Evolutionary conservation across 2,797 vertebrate species (phyloP).

Genomic region (Halcyon leucocephala): DNA sequence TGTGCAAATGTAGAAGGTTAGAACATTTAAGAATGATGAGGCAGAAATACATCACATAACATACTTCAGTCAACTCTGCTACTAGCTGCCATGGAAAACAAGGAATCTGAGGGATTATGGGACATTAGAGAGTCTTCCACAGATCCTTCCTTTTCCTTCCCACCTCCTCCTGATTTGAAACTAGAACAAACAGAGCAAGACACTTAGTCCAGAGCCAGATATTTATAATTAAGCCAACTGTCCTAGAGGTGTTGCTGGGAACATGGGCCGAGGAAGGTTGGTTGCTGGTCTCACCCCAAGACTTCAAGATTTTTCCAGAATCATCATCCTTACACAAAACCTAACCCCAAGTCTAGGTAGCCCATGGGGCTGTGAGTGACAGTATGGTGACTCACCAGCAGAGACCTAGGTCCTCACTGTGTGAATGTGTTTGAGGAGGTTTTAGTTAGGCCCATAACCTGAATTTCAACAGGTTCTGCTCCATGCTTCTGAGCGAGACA

Average conservation of each 20-base stretch:
- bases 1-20: background rate
- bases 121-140: background rate
- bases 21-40: background rate
- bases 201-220: background rate
- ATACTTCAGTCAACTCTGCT: fast-evolving
- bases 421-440: background rate
- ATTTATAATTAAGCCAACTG: background rate
- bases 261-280: background rate
- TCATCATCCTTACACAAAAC: too few relatives aligned
- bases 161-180: background rate
- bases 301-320: background rate
- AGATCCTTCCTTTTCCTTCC: background rate
- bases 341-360: too few relatives aligned
- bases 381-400: background rate
- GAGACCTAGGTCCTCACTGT: background rate
- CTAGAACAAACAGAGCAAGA: background rate
- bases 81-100: background rate
- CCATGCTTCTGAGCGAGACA: background rate
- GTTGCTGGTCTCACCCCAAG: background rate
- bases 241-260: background rate
- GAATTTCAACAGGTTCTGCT: background rate
- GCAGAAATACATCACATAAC: background rate
- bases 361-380: background rate
- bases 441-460: background rate
- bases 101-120: background rate